These are phyloP conservation scores for Harpegnathos saltator DNA, from an alignment of 1,140 invertebrate species.

Conservation along the genomic window DNA sequence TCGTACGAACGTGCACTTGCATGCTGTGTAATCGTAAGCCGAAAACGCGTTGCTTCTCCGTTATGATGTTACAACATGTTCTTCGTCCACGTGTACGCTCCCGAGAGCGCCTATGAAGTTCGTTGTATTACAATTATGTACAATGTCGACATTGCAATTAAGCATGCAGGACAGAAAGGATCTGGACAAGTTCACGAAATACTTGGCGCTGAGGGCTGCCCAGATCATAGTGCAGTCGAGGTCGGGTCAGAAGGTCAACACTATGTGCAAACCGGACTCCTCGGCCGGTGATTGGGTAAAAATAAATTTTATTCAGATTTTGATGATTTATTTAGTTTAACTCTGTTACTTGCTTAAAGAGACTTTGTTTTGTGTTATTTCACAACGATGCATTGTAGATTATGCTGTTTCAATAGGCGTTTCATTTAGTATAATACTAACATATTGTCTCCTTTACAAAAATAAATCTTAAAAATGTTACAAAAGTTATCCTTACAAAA, in stretches of 20 bases:
- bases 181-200: constrained; percentile 95
- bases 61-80: constrained; percentile 2
- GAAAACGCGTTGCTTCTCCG: neutral
- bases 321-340: constrained; percentile 27
- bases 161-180: constrained; percentile 91
- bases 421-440: too few relatives aligned
- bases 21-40: too few relatives aligned
- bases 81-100: neutral
- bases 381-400: too few relatives aligned
- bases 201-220: constrained; percentile 93
- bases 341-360: neutral
- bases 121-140: constrained; percentile 8
- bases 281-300: constrained; percentile 92
- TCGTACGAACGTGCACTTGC: too few relatives aligned
- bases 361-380: too few relatives aligned
- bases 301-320: constrained; percentile 11
- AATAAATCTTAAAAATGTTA: too few relatives aligned
- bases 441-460: too few relatives aligned
- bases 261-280: constrained; percentile 90
- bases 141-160: constrained; percentile 86
- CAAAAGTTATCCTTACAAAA: too few relatives aligned
- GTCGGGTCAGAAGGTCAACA: constrained; percentile 93
- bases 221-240: constrained; percentile 96
- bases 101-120: neutral
- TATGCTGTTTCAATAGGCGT: too few relatives aligned